These are phyloP conservation scores for Leptopilina drosophilae DNA, from an alignment of 2,888 invertebrate species.

Conservation along the genomic window DNA sequence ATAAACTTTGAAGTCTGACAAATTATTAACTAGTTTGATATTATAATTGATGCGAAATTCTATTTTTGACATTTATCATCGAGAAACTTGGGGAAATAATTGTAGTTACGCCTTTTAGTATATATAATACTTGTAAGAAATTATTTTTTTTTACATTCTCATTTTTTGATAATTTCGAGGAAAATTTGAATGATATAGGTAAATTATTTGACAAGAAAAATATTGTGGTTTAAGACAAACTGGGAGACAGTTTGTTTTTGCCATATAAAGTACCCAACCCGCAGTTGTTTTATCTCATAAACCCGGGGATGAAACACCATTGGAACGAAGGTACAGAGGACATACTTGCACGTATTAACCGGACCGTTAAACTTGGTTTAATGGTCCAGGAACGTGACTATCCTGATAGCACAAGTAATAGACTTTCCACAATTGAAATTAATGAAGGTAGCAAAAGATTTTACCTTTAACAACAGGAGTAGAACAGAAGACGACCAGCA, in stretches of 20 bases:
- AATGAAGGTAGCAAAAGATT: constrained; percentile 25
- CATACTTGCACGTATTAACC: constrained; percentile 33
- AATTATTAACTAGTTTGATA: not conserved
- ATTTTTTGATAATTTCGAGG: not conserved
- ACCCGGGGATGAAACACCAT: not conserved
- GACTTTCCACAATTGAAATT: constrained; percentile 38
- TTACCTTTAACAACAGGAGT: constrained; percentile 65
- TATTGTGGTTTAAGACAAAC: not conserved
- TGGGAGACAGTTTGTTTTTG: not conserved
- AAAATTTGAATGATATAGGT: not conserved
- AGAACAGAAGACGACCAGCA: constrained; percentile 59
- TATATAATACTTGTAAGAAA: too few relatives aligned
- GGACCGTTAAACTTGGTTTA: constrained; percentile 37
- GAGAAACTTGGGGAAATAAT: too few relatives aligned
- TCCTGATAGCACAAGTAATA: constrained; percentile 27
- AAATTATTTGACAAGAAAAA: not conserved
- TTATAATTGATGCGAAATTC: too few relatives aligned
- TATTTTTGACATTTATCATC: too few relatives aligned
- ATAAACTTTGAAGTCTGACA: constrained; percentile 4
- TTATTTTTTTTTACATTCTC: not conserved
- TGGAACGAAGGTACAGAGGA: constrained; percentile 11
- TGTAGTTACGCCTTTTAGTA: too few relatives aligned
- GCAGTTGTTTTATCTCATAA: constrained; percentile 14
- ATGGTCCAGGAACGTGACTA: constrained; percentile 35
- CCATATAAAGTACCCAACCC: not conserved